Conservation (phyloP, 2,113 vertebrate species). For the Podarcis muralis region DNA sequence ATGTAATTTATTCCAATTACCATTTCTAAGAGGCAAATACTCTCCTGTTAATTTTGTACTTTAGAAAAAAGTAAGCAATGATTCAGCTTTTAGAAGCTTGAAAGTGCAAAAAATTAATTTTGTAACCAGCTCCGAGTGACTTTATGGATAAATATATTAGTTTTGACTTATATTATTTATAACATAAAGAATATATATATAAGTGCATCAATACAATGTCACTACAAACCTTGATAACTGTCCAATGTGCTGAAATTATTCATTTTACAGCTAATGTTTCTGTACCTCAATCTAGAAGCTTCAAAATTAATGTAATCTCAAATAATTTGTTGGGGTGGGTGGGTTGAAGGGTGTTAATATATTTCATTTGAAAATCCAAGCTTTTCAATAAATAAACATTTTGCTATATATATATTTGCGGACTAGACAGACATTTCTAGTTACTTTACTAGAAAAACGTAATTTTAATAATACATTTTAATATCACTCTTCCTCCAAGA, state of each 20-base stretch:
- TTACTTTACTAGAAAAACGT: background rate
- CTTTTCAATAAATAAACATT: background rate
- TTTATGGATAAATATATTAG: too few relatives aligned
- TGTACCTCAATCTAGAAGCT: background rate
- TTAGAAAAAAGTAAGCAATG: background rate
- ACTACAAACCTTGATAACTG: background rate
- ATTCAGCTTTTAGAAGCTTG: accelerated
- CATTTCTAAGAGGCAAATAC: background rate
- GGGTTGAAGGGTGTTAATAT: background rate
- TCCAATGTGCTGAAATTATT: background rate
- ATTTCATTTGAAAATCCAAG: background rate
- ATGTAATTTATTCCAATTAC: background rate
- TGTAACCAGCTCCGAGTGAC: too few relatives aligned
- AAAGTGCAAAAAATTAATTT: background rate
- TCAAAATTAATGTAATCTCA: background rate
- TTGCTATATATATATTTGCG: background rate
- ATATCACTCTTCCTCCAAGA: background rate
- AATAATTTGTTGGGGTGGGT: background rate
- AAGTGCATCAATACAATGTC: background rate
- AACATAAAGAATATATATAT: too few relatives aligned
- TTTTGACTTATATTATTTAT: too few relatives aligned
- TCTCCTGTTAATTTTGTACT: too few relatives aligned
- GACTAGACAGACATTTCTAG: background rate
- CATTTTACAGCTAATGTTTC: too few relatives aligned
- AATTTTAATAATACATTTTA: background rate